These are phyloP conservation scores for Pachycephala philippinensis DNA, from an alignment of 2,113 vertebrate species.

Conservation along the genomic window DNA sequence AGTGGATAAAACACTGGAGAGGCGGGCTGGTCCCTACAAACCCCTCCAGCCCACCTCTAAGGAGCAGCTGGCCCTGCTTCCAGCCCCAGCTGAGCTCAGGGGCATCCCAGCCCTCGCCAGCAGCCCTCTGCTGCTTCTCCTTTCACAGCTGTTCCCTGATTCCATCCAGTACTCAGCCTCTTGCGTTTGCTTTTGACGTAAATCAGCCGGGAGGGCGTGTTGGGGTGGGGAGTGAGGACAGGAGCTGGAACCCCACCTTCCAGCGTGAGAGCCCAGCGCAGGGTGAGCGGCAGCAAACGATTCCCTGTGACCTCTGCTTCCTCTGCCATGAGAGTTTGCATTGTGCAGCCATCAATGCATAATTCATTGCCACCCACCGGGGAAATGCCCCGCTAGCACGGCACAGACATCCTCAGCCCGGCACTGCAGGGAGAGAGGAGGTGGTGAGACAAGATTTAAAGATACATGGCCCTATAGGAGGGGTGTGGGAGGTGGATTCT, in stretches of 20 bases:
- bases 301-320: not conserved
- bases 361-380: not conserved
- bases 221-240: not conserved
- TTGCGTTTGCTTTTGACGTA: not conserved
- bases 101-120: not conserved
- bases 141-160: not conserved
- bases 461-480: not conserved
- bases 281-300: not conserved
- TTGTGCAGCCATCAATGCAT: not conserved
- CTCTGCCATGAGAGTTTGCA: not conserved
- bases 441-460: not conserved
- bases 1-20: not conserved
- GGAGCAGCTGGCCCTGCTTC: not conserved
- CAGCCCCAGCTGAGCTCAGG: not conserved
- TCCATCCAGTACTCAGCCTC: not conserved
- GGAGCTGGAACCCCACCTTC: not conserved
- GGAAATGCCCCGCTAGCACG: not conserved
- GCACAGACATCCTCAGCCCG: not conserved
- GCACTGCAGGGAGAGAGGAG: not conserved
- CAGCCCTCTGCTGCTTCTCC: not conserved
- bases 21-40: not conserved
- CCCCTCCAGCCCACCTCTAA: not conserved
- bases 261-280: not conserved
- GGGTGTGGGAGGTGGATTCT: not conserved
- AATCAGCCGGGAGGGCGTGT: fast-evolving